These are phyloP conservation scores for Zaprionus capensis DNA, from an alignment of 1,140 invertebrate genomes.

Conservation along the genomic window DNA sequence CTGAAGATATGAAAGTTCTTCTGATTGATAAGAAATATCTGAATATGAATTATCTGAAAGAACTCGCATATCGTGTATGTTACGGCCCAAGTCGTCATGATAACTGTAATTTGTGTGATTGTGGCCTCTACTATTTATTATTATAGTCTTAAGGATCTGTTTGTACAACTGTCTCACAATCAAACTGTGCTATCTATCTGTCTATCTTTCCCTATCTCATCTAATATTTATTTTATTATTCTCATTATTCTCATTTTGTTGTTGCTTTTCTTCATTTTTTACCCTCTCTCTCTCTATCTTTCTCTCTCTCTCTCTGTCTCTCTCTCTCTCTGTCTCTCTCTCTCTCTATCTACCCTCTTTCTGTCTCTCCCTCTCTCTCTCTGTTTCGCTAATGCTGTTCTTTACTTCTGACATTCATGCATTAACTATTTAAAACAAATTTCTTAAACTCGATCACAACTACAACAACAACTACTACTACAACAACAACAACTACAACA, in stretches of 20 bases:
- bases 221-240: constrained; percentile 15
- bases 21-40: not conserved
- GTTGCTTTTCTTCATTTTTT: constrained; percentile 28
- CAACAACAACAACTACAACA: constrained; percentile 52
- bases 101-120: constrained; percentile 31
- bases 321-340: constrained; percentile 29
- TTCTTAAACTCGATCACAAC: constrained; percentile 70
- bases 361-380: constrained; percentile 37
- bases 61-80: constrained; percentile 8
- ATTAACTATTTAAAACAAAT: constrained; percentile 70
- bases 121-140: constrained; percentile 23
- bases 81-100: constrained; percentile 11
- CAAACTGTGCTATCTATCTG: constrained; percentile 18
- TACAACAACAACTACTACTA: constrained; percentile 56
- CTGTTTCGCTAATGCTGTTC: constrained; percentile 47
- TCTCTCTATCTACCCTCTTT: constrained; percentile 40
- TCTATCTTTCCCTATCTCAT: constrained; percentile 38
- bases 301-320: constrained; percentile 33
- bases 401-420: constrained; percentile 67
- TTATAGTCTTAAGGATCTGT: constrained; percentile 13
- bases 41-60: not conserved
- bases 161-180: constrained; percentile 21
- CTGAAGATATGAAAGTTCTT: constrained; percentile 6
- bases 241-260: constrained; percentile 15
- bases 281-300: constrained; percentile 8